A percentile compares a stretch with the other conserved stretches of the same genome.
These are phyloP conservation scores for Polymixis flavicincta DNA, from an alignment of 2,888 invertebrate species.

Conservation along the genomic window DNA sequence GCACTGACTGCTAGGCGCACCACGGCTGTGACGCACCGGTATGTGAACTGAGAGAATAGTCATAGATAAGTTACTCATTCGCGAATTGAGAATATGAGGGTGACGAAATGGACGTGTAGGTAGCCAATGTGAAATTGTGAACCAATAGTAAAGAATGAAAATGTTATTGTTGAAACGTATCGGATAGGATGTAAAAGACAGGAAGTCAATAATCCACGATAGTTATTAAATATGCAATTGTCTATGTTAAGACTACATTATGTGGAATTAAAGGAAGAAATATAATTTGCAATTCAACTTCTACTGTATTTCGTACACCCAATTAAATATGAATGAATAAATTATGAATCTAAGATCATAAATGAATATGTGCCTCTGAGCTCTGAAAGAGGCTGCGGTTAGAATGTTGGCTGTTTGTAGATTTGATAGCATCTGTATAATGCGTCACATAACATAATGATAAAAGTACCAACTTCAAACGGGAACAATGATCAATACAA, in stretches of 20 bases:
- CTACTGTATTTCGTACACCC: constrained; percentile 50
- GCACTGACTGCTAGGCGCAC: constrained; percentile 61
- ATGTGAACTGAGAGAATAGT: constrained; percentile 78
- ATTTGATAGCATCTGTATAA: constrained; percentile 54
- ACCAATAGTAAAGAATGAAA: constrained; percentile 81
- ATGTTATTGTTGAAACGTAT: constrained; percentile 88
- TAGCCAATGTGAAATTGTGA: constrained; percentile 87
- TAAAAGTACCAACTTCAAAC: constrained; percentile 66
- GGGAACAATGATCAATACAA: constrained; percentile 73
- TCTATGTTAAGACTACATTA: constrained; percentile 70
- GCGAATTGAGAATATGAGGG: constrained; percentile 71
- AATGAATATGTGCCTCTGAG: constrained; percentile 45
- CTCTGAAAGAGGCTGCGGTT: constrained; percentile 43
- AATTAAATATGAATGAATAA: constrained; percentile 49
- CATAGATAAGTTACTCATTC: constrained; percentile 72
- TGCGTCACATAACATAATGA: constrained; percentile 41
- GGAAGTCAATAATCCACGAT: constrained; percentile 78
- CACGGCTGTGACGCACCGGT: constrained; percentile 70
- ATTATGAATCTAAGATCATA: constrained; percentile 42
- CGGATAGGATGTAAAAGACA: constrained; percentile 82
- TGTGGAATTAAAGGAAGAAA: constrained; percentile 77
- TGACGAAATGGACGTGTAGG: constrained; percentile 81
- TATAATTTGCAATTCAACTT: constrained; percentile 69
- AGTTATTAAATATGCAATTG: constrained; percentile 68
- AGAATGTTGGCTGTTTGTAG: constrained; percentile 58